Base-by-base conservation (phyloP, 2,797 vertebrate genomes). In the Falco peregrinus region DNA sequence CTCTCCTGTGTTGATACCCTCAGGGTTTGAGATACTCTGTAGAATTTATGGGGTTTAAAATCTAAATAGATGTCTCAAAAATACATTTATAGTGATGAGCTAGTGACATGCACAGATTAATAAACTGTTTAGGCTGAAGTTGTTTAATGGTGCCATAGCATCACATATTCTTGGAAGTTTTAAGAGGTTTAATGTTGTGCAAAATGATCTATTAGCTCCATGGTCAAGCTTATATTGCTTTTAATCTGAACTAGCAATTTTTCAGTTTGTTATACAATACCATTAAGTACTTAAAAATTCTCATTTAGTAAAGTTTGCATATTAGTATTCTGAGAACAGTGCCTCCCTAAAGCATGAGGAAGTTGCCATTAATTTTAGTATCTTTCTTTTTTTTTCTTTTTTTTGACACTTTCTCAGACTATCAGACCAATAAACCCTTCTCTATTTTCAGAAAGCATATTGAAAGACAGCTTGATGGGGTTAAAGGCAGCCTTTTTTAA, bases 141-240 rank as follows among this genome's bases (percentile, higher is more conserved):
- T 95, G 9, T 84, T 95, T 95, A 82, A 73, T 97, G 96, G 29
- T 79, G n/a, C 11, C 67, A 51, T 26, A 85, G 12, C 41, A 94
- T 89, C 57, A 97, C 93, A 92, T 82, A 90, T 73, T 82, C 26
- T 86, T 82, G 8, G 71, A 84, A 87, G 17, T 63, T 87, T 95
- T 92, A 90, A 41, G 21, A 84, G 20, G 20, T 31, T 92, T 95
- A 90, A 81, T 82, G 21, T 67, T 53, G 61, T 64, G 37, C 24
- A 93, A 91, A 93, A 78, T 68, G 1, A 84, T 79, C 18, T 85
- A 41, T 75, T 91, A 53, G 9, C 2, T 90, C 11, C 29, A 11
- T 57, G 9, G 82, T 94, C 75, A 90, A 65, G 43, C 17, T 10
- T 77, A 3, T n/a, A 59, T 31, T 68, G 31, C 9, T 85, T 88